Evolutionary conservation across 1,140 invertebrate genomes (phyloP), one percentile per base, ranked within the genome.

Genomic region (Cherax destructor): DNA sequence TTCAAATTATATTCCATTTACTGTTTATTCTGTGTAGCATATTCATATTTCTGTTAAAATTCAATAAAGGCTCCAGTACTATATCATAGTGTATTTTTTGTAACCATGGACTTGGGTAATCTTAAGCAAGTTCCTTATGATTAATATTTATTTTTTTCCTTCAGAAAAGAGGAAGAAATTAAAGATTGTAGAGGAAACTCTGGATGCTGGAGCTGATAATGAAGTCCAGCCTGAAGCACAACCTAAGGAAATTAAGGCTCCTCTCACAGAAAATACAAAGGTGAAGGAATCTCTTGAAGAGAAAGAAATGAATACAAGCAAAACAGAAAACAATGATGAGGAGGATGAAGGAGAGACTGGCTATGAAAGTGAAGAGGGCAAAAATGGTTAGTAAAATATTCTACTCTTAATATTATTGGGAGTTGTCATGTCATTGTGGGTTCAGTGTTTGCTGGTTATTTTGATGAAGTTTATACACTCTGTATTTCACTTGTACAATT

Each of bases 131-230:
- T 13, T 56, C 52, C 13, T 56, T 1, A 56, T 56, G 13, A 56
- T 9, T 56, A 56, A 13, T 13, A 4, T 65, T 65, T 65, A 18
- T 5, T 21, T 65, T 65, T 65, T 21, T 3, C 11, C 24, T 74
- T 30, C 69, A 74, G 69, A 74, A 74, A 74, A 74, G 21, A 74
- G 30, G 69, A 74, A 74, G 69, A 56, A 56, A 56, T 49, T 88
- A n/a, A 56, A 88, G 65, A 24, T n/a, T 18, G 47, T 86, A 21
- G 87, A 88, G 61, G 77, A 69, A 83, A n/a, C 47, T 7, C 79
- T 88, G 24, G 87, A 88, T 81, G 78, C 61, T 30, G 87, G 87
- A 13, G 87, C 87, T 83, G 87, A 88, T 88, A 88, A 88, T 81
- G 78, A 88, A 88, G 78, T 81, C 47, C 61, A 7, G 13, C 30